phyloP scores from a whole-genome alignment of 2,888 invertebrate genomes.

The Odontomyia ornata region DNA sequence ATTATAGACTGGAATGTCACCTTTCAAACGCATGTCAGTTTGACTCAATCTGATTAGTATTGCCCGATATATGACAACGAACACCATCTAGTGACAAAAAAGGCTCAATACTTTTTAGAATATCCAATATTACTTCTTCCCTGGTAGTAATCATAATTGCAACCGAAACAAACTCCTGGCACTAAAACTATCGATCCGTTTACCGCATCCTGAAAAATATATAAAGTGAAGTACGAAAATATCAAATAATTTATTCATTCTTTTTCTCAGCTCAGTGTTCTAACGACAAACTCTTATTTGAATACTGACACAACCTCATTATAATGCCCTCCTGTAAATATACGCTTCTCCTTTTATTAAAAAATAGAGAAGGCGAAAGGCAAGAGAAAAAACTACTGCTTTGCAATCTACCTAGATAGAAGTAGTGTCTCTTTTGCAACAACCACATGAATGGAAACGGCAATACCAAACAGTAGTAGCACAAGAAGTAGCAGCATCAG shows the following conservation, averaged over 20 bases:
- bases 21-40: too few relatives aligned
- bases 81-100: too few relatives aligned
- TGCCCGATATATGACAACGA: too few relatives aligned
- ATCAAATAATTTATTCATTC: slow-evolving; percentile 3
- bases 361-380: neutral
- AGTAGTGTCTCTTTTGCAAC: neutral
- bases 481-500: neutral
- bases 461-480: neutral
- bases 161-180: neutral
- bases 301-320: slow-evolving; percentile 33
- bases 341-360: neutral
- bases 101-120: too few relatives aligned
- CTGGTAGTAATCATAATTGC: too few relatives aligned
- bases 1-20: too few relatives aligned
- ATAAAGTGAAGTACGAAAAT: neutral
- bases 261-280: neutral
- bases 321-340: slow-evolving; percentile 8
- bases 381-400: neutral
- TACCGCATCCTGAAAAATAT: neutral
- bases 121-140: too few relatives aligned
- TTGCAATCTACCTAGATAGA: neutral
- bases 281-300: slow-evolving; percentile 23
- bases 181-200: neutral
- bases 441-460: neutral
- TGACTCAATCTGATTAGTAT: too few relatives aligned